A percentile compares a stretch with the other conserved stretches of the same genome.
Evolutionary conservation across 2,888 invertebrate genomes (phyloP).

Genomic region (Orchestes rusci): DNA sequence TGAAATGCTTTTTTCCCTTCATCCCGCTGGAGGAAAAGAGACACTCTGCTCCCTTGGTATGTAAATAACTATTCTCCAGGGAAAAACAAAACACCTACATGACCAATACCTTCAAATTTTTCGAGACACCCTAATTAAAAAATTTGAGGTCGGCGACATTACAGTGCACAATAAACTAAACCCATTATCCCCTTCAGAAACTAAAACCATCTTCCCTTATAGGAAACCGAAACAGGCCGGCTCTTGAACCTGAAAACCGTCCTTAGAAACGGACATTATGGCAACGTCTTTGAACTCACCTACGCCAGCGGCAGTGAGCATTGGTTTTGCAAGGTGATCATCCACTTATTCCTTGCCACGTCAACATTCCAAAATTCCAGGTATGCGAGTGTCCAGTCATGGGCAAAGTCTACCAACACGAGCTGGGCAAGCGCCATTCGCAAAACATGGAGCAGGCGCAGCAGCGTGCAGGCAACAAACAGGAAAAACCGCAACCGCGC

Average conservation of each 20-base stretch:
- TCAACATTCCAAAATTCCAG: no score
- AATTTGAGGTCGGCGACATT: neutral
- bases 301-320: conserved; percentile 37
- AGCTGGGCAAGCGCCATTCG: conserved; percentile 39
- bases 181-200: neutral
- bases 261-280: conserved; percentile 37
- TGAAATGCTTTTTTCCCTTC: no score
- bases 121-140: no score
- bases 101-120: no score
- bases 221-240: conserved; percentile 40
- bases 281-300: conserved; percentile 39
- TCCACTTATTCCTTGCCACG: no score
- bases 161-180: conserved; percentile 1
- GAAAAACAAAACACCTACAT: no score
- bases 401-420: conserved; percentile 42
- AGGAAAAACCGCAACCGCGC: no score
- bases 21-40: no score
- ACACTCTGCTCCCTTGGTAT: no score
- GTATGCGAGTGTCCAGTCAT: conserved; percentile 42
- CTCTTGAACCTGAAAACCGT: conserved; percentile 37
- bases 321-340: conserved; percentile 41
- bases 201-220: conserved; percentile 20
- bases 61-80: no score
- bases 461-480: neutral
- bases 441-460: conserved; percentile 27